Evolutionary conservation across 1,140 invertebrate genomes (phyloP).

Genomic region (Campoletis sonorensis): DNA sequence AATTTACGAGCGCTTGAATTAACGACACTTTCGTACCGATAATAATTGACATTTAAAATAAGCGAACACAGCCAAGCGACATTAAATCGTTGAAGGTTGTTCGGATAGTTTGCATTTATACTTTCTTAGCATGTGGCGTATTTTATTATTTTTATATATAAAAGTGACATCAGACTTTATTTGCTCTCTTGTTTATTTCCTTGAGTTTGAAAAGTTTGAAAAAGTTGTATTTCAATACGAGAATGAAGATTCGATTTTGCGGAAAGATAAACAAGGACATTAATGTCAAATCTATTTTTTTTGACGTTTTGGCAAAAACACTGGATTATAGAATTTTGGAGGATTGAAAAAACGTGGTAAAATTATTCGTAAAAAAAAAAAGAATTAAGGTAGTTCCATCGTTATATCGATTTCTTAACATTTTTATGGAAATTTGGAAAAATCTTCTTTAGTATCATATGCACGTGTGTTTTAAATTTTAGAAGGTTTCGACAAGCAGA

Average conservation of each 20-base stretch:
- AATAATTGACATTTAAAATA: slow-evolving; percentile 9
- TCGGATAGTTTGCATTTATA: background rate
- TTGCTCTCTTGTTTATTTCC: background rate
- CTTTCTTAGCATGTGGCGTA: background rate
- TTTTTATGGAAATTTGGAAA: too few relatives aligned
- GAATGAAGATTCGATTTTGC: background rate
- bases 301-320: too few relatives aligned
- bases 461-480: too few relatives aligned
- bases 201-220: background rate
- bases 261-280: background rate
- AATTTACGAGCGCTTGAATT: background rate
- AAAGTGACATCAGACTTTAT: background rate
- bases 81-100: slow-evolving; percentile 5
- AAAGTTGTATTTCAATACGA: too few relatives aligned
- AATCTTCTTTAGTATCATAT: too few relatives aligned
- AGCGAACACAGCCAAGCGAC: background rate
- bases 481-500: too few relatives aligned
- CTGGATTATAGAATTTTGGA: too few relatives aligned
- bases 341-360: too few relatives aligned
- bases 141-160: background rate
- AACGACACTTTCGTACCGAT: background rate
- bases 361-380: too few relatives aligned
- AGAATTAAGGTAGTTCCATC: too few relatives aligned
- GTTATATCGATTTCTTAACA: too few relatives aligned
- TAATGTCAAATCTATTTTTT: too few relatives aligned